A percentile compares a stretch with the other conserved stretches of the same genome.
Conservation (phyloP, 2,113 vertebrate genomes). For the Prionailurus viverrinus region DNA sequence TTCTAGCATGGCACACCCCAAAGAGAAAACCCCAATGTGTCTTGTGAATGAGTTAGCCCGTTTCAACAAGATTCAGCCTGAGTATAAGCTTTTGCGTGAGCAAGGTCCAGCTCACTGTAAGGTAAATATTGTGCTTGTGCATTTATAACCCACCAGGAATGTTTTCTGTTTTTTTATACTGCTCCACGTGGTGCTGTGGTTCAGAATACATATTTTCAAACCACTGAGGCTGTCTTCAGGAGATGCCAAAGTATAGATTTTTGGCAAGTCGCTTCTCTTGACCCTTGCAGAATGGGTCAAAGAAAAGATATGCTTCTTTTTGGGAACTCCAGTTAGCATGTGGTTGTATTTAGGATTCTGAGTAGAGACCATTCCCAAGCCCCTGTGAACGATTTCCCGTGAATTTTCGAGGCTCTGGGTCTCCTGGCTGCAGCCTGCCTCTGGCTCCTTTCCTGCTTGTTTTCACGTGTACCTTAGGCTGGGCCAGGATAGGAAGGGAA, state of each 20-base stretch:
- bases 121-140: conserved; percentile 85
- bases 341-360: conserved; percentile 31
- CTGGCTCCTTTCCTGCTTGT: conserved; percentile 42
- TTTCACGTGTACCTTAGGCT: not conserved
- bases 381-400: not conserved
- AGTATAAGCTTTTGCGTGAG: conserved; percentile 97
- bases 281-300: conserved; percentile 44
- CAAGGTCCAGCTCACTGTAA: conserved; percentile 97
- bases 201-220: conserved; percentile 48
- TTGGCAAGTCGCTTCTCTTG: conserved; percentile 46
- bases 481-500: not conserved
- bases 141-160: conserved; percentile 52
- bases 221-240: not conserved
- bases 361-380: not conserved
- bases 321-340: not conserved
- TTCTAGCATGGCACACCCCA: conserved; percentile 98
- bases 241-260: conserved; percentile 32
- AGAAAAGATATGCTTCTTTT: conserved; percentile 50
- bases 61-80: conserved; percentile 97
- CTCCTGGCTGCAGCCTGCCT: not conserved
- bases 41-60: conserved; percentile 99
- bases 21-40: conserved; percentile 99
- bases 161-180: conserved; percentile 63
- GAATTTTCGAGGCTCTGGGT: not conserved
- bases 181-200: conserved; percentile 48